Evolutionary conservation across 2,113 vertebrate species (phyloP).

Genomic region (Nibea coibor): DNA sequence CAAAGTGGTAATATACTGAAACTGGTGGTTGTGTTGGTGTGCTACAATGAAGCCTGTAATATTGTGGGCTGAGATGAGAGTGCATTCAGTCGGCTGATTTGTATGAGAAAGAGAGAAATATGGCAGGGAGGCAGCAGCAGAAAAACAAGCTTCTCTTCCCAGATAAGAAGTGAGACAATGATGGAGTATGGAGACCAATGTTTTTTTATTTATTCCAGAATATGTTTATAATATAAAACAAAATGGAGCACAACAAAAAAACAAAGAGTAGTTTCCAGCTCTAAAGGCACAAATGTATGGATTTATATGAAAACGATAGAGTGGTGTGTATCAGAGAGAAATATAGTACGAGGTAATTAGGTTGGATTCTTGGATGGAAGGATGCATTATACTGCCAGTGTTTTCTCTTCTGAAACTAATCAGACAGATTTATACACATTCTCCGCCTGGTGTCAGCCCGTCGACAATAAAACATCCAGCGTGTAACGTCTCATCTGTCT

Average conservation of each 20-base stretch:
- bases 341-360: slow-evolving; percentile 31
- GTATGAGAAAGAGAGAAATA: not conserved
- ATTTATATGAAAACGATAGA: slow-evolving; percentile 1
- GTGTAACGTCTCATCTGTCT: slow-evolving; percentile 32
- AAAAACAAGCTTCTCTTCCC: not conserved
- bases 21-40: not conserved
- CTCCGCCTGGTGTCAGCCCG: slow-evolving; percentile 20
- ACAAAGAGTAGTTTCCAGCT: not conserved
- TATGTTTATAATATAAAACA: not conserved
- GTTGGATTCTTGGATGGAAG: slow-evolving; percentile 28
- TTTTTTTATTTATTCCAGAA: not conserved
- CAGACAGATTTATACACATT: slow-evolving; percentile 43
- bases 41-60: slow-evolving; percentile 1
- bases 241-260: not conserved
- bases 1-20: slow-evolving; percentile 15
- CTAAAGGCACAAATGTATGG: not conserved
- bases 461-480: slow-evolving; percentile 40
- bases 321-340: not conserved
- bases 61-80: not conserved
- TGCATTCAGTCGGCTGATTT: not conserved
- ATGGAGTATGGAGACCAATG: not conserved
- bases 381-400: not conserved
- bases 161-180: not conserved
- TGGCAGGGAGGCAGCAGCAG: not conserved
- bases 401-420: slow-evolving; percentile 49